Base-by-base conservation (phyloP, 1,140 invertebrate species). In the Lethrus apterus region DNA sequence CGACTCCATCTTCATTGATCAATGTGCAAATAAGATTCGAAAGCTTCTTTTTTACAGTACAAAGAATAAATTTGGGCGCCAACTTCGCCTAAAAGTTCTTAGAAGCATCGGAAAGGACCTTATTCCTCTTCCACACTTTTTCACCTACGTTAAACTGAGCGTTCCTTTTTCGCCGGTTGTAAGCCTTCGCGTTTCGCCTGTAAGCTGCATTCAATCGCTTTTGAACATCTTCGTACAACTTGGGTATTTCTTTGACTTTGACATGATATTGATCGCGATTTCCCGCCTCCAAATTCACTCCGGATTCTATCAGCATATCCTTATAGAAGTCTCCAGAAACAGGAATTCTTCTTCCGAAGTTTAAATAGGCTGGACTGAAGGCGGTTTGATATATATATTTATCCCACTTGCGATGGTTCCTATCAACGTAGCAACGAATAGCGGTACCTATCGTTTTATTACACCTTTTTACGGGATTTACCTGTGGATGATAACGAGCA, bases 121-220 rank as follows among this genome's bases (percentile, higher is more conserved):
- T 21, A 20, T 51, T 51, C 4, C 38, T 14, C 8, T 41, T 26
- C 46, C 50, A 51, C n/a, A 48, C 35, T 17, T 38, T 21, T 10
- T 51, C 35, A 4, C 44, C 44, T 2, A 33, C 36, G 7, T 15
- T 5, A 40, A 40, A 40, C 10, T 9, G 13, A 7, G 43, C 9
- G 43, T 34, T 30, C 26, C 45, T 40, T 38, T 48, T 38, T 14
- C 48, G 24, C n/a, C 46, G n/a, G 11, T 51, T 43, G 36, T 41
- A 51, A 11, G 33, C 14, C 10, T 33, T 15, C n/a, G 18, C n/a
- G 31, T 51, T 51, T 20, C 31, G 13, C n/a, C 23, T 15, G 21
- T 48, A 51, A 31, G 45, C 44, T 14, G 5, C 5, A 10, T 34
- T 34, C 8, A 34, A 13, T 13, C 14, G 8, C 14, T 5, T 14